phyloP scores from a whole-genome alignment of 2,888 invertebrate species.

The Corbicula japonica region DNA sequence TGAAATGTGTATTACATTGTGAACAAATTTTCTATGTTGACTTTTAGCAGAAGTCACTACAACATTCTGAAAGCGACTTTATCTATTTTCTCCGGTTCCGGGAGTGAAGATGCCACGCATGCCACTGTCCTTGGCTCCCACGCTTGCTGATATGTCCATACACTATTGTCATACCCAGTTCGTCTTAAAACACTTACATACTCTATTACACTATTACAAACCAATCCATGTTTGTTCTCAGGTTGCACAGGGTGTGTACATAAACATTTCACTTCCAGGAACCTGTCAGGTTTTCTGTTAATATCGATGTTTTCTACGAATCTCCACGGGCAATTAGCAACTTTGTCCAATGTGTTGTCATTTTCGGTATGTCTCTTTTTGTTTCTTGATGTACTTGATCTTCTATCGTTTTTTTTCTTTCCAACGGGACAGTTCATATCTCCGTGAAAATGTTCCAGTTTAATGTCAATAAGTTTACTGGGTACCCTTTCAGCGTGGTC shows the following conservation, averaged over 20 bases:
- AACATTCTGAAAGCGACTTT: neutral
- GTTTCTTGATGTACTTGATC: no score
- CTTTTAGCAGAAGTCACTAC: neutral
- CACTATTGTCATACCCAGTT: constrained; percentile 21
- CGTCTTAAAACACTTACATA: constrained; percentile 33
- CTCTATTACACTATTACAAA: constrained; percentile 21
- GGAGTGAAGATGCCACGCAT: constrained; percentile 5
- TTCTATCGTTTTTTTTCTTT: neutral
- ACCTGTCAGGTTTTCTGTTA: neutral
- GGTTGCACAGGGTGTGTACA: constrained; percentile 5
- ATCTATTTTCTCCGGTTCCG: neutral
- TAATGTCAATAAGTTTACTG: constrained; percentile 6
- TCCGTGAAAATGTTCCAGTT: neutral
- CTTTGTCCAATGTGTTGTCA: constrained; percentile 2
- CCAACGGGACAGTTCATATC: neutral
- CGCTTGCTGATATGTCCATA: constrained; percentile 14
- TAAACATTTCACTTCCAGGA: constrained; percentile 20
- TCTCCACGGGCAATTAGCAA: constrained; percentile 17
- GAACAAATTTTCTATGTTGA: no score
- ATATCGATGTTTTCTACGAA: constrained; percentile 12
- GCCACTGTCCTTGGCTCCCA: constrained; percentile 24
- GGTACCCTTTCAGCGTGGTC: constrained; percentile 1
- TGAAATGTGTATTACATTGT: no score
- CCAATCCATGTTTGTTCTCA: constrained; percentile 3
- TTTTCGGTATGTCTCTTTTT: no score